A percentile compares a stretch with the other conserved stretches of the same genome.
Conservation (phyloP, 2,888 invertebrate genomes). For the Athalia circularis region DNA sequence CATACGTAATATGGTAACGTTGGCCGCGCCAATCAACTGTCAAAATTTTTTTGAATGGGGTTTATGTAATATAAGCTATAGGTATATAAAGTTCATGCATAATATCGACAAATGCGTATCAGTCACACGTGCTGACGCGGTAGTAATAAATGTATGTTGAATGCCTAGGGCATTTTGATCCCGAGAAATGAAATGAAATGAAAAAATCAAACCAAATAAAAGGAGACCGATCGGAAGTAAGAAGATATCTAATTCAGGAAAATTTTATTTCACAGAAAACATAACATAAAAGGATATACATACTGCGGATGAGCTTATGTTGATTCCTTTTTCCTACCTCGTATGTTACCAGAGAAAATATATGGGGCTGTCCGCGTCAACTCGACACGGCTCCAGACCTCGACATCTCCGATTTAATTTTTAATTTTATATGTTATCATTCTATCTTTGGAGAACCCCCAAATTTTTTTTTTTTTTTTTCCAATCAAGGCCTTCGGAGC, state of each 20-base stretch:
- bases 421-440: no score
- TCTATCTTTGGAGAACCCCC: no score
- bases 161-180: constrained; percentile 11
- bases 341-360: not conserved
- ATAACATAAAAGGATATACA: not conserved
- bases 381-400: no score
- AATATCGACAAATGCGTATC: not conserved
- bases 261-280: constrained; percentile 6
- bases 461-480: no score
- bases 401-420: no score
- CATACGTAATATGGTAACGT: no score
- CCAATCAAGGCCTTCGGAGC: no score
- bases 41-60: no score
- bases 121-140: not conserved
- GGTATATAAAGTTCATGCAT: no score
- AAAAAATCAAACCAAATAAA: not conserved
- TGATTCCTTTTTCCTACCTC: not conserved
- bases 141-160: not conserved
- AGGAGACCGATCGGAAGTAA: not conserved
- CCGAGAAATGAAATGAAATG: not conserved
- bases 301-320: not conserved
- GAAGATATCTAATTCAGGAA: not conserved
- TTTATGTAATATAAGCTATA: no score
- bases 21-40: no score
- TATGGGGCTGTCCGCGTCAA: no score